Base-by-base conservation (phyloP, 2,797 vertebrate genomes). In the Lepilemur ruficaudatus region DNA sequence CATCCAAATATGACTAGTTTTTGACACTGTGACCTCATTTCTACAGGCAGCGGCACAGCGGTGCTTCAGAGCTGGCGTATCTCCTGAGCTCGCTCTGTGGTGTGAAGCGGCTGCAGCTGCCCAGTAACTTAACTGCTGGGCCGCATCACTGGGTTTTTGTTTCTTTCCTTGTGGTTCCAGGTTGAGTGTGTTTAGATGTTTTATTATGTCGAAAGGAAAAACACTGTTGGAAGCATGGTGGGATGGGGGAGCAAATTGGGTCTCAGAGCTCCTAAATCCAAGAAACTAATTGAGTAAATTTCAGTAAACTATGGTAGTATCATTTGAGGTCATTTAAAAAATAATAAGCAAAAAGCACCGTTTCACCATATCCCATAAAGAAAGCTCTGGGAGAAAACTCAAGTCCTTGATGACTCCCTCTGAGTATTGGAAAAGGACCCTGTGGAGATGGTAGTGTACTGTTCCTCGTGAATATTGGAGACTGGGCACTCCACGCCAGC, bases 161-260 rank as follows among this genome's bases (percentile, higher is more conserved):
- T 92, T 93, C 76, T 90, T 69, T 92, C n/a, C 46, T 55, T 81
- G 63, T 78, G 59, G 25, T 86, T 94, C 93, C 84, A 57, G 65
- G 55, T 79, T 65, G 93, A 83, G 46, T 43, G 28, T 78, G 28
- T 78, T 67, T 50, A 73, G 55, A 55, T 75, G 46, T 57, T 93
- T 73, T 82, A 52, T 80, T 94, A 52, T 72, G n/a, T 91, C n/a
- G 83, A 67, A 94, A 65, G 30, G 5, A 70, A 59, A 69, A 69
- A 52, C 38, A 59, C 17, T 48, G 17, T 52, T 81, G 32, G 69
- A 89, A 84, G 38, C 57, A 4, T 70, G 23, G 7, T 79, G 67
- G 84, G 72, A 32, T 48, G 25, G 61, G 57, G 38, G 85, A 75
- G 46, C 81, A 84, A 50, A 46, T 52, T 41, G 35, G n/a, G 10